These are phyloP conservation scores for Sitobion miscanthi DNA, from an alignment of 1,140 invertebrate genomes.

Conservation along the genomic window DNA sequence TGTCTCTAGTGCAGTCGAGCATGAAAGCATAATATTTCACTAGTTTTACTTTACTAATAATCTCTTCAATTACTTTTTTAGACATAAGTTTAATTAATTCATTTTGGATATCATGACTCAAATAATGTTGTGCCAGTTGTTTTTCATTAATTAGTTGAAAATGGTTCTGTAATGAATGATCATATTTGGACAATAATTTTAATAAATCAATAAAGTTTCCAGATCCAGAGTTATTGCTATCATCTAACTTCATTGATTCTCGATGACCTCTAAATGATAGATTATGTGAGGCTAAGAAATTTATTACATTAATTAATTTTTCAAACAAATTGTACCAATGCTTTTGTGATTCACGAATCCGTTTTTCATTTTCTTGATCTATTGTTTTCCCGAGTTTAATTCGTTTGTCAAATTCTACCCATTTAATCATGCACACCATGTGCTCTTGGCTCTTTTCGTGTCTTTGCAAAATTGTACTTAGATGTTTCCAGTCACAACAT, in stretches of 20 bases:
- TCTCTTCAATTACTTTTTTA: conserved; percentile 57
- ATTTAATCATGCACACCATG: conserved; percentile 3
- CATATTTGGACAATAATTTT: conserved; percentile 57
- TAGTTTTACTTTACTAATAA: conserved; percentile 58
- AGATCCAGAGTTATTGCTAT: conserved; percentile 50
- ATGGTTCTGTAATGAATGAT: conserved; percentile 54
- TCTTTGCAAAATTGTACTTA: conserved; percentile 33
- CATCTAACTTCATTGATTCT: neutral
- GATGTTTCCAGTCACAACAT: conserved; percentile 2
- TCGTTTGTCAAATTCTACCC: conserved; percentile 17
- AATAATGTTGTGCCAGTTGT: neutral
- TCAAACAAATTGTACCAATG: neutral
- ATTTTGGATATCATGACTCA: conserved; percentile 12
- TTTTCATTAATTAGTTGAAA: conserved; percentile 45
- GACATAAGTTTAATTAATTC: conserved; percentile 57
- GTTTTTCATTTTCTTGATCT: conserved; percentile 3
- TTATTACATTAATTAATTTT: neutral
- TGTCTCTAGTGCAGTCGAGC: conserved; percentile 56
- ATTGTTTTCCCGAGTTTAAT: neutral
- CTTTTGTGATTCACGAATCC: conserved; percentile 5
- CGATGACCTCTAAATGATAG: conserved; percentile 17
- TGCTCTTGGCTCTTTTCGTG: conserved; percentile 23
- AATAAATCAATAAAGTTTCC: conserved; percentile 56
- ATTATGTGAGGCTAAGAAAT: conserved; percentile 1
- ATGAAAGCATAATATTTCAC: conserved; percentile 59